A percentile compares a stretch with the other conserved stretches of the same genome.
phyloP scores from a whole-genome alignment of 2,113 vertebrate genomes.

The Mustela lutreola region DNA sequence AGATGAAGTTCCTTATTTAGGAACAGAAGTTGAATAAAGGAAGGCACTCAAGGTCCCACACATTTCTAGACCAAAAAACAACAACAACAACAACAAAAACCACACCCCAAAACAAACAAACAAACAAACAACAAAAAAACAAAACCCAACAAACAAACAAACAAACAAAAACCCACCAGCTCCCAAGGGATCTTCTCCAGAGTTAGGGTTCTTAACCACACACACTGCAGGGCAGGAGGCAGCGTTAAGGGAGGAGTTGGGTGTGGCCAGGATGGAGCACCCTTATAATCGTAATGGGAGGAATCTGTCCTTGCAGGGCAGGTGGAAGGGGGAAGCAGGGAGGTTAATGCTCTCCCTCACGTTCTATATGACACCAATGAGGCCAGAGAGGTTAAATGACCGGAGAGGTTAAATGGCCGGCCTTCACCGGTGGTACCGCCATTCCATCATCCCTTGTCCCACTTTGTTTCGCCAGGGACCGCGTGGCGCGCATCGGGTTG shows the following conservation, averaged over 20 bases:
- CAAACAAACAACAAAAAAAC: neutral
- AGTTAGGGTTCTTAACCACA: neutral
- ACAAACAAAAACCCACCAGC: neutral
- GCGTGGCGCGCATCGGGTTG: conserved; percentile 94
- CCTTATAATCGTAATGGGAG: neutral
- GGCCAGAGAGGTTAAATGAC: neutral
- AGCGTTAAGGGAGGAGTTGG: neutral
- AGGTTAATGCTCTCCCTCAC: neutral
- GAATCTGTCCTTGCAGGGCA: neutral
- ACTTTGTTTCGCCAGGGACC: conserved; percentile 89
- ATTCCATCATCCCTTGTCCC: neutral
- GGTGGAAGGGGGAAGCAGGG: neutral
- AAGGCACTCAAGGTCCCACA: neutral
- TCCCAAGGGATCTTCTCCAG: neutral
- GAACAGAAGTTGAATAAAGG: conserved; percentile 28
- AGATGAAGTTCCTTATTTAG: neutral
- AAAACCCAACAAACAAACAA: too few relatives aligned
- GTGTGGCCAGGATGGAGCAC: neutral
- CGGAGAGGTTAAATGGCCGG: neutral
- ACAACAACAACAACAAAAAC: too few relatives aligned
- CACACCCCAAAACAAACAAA: too few relatives aligned
- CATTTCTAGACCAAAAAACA: neutral
- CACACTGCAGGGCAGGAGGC: neutral
- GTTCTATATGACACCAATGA: neutral
- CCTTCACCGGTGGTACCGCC: rapidly evolving